Conservation (phyloP, 2,888 invertebrate genomes). For the Rhagium mordax region DNA sequence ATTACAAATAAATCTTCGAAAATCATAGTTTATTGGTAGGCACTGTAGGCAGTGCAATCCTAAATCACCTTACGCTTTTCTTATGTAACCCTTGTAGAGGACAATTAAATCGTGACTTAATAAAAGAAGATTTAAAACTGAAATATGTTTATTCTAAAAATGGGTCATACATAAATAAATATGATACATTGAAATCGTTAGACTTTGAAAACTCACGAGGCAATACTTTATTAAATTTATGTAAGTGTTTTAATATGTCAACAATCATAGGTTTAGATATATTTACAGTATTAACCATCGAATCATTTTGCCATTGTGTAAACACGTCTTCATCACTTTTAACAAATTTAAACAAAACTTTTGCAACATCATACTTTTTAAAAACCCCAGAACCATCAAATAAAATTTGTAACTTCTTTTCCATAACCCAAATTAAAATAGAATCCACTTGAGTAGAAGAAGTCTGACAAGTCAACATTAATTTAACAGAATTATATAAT, state of each 20-base stretch:
- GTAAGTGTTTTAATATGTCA: conserved; percentile 73
- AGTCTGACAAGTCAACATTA: conserved; percentile 72
- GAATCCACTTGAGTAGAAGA: conserved; percentile 71
- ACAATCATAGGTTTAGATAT: conserved; percentile 76
- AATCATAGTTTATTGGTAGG: too few species aligned
- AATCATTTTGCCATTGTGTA: conserved; percentile 73
- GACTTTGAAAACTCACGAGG: conserved; percentile 73
- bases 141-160: conserved; percentile 37
- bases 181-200: conserved; percentile 76
- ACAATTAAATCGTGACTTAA: too few species aligned
- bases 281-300: conserved; percentile 71
- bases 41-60: too few species aligned
- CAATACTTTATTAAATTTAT: conserved; percentile 73
- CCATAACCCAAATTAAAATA: conserved; percentile 76
- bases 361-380: conserved; percentile 72
- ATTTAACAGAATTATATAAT: conserved; percentile 73
- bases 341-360: conserved; percentile 74
- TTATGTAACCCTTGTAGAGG: too few species aligned
- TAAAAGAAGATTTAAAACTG: not conserved
- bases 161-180: conserved; percentile 66
- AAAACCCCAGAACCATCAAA: conserved; percentile 57
- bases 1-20: too few species aligned
- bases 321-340: conserved; percentile 71
- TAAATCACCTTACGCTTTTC: too few species aligned
- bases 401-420: conserved; percentile 74